Evolutionary conservation across 2,113 vertebrate species (phyloP).

Genomic region (Sigmodon hispidus): DNA sequence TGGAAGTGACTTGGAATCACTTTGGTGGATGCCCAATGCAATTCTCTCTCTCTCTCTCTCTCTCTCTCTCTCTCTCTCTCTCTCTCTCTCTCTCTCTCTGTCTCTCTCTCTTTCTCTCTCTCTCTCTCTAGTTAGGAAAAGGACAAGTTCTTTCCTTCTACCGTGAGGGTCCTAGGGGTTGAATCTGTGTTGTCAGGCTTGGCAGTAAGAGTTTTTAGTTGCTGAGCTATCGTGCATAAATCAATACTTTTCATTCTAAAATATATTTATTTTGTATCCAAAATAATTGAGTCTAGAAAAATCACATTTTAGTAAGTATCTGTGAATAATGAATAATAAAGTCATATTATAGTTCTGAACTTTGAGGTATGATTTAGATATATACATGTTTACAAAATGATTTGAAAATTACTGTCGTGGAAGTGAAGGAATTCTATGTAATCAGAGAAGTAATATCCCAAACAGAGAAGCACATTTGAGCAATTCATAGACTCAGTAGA

Average conservation of each 20-base stretch:
- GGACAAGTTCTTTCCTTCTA: no score
- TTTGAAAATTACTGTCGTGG: not conserved
- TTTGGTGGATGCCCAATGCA: not conserved
- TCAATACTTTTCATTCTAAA: not conserved
- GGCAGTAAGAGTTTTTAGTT: no score
- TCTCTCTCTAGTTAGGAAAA: no score
- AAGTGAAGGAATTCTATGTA: not conserved
- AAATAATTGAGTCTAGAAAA: not conserved
- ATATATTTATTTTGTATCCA: no score
- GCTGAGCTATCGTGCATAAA: no score
- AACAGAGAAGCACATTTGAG: not conserved
- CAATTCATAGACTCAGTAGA: not conserved
- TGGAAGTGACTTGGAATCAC: not conserved
- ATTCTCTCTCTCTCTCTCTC: no score
- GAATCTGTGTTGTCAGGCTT: no score
- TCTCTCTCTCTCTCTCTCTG: no score
- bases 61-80: no score
- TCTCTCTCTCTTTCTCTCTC: no score
- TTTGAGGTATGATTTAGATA: not conserved
- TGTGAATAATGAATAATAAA: not conserved
- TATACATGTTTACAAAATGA: slow-evolving; percentile 12
- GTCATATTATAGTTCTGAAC: not conserved
- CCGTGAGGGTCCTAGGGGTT: no score
- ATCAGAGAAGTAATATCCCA: not conserved
- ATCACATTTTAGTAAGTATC: slow-evolving; percentile 5